Evolutionary conservation across 2,113 vertebrate genomes (phyloP), one percentile per base, ranked within the genome.

Genomic region (Passer montanus): DNA sequence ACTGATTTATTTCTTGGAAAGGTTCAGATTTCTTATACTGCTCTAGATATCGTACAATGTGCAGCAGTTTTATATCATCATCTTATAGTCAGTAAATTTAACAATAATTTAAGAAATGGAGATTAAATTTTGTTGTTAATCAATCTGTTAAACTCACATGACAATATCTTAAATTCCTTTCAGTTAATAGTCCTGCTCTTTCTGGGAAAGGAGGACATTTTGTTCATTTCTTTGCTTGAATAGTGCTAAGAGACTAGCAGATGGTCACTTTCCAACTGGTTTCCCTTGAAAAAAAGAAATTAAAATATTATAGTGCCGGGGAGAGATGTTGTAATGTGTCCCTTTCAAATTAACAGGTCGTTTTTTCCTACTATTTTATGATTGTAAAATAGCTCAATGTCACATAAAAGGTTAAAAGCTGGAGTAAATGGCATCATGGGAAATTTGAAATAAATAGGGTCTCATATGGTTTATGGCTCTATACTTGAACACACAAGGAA

Each of bases 251-350:
- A 97, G 96, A 97, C 94, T 97, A 98, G 97, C 98, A 99, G 98
- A 99, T 98, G 98, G 98, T 99, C 98, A 98, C 98, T 99, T 98
- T 99, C 98, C 97, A 98, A 98, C 97, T 98, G 98, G 98, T 98
- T 98, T 98, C 97, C 97, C 98, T 98, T 98, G 97, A 98, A 97
- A 98, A 90, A 97, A 97, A 97, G 96, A 95, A 98, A 98, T 98
- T 98, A 98, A 98, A 99, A 98, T 97, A 98, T 98, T 98, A 98
- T 97, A 94, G 97, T 94, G 96, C 98, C 97, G 46, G 96, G 92
- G 98, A 99, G 98, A 99, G 96, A 85, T 95, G 73, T 94, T 95
- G 77, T 98, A 98, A 98, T 98, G 94, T 97, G 86, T 98, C 94
- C 94, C 91, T 97, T 97, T 97, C 97, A 98, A 97, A 98, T 98